These are phyloP conservation scores for Salvelinus alpinus DNA, from an alignment of 2,113 vertebrate genomes.

Conservation along the genomic window DNA sequence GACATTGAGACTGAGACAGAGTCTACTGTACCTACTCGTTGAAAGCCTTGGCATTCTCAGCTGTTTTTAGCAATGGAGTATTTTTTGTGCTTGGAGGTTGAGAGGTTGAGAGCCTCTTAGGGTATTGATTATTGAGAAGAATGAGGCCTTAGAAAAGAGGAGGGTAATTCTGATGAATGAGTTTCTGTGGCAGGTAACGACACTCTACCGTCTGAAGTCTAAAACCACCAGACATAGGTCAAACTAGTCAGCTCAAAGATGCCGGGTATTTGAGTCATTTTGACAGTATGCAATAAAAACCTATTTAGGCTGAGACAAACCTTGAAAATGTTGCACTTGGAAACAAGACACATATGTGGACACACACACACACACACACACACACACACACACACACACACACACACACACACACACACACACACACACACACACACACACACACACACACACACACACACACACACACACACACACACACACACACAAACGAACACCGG, in stretches of 20 bases:
- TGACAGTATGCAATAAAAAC: background rate
- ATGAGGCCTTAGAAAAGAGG: background rate
- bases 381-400: background rate
- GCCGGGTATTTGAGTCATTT: background rate
- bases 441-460: too few species aligned
- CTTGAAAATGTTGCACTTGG: background rate
- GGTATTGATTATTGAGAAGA: background rate
- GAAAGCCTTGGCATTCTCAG: background rate
- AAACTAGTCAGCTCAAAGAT: background rate
- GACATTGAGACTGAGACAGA: too few species aligned
- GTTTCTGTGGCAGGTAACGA: background rate
- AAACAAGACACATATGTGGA: background rate
- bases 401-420: too few species aligned
- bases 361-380: constrained; percentile 12
- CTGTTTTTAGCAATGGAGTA: background rate
- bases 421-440: too few species aligned
- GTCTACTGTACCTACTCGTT: background rate
- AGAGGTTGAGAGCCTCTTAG: background rate
- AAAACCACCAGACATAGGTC: background rate
- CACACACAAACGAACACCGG: constrained; percentile 10
- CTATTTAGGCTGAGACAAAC: background rate
- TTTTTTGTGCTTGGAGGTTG: background rate
- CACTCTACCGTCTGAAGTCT: background rate
- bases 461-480: background rate
- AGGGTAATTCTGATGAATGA: background rate